Evolutionary conservation across 2,113 vertebrate species (phyloP), one percentile per base, ranked within the genome.

Genomic region (Heptranchias perlo): DNA sequence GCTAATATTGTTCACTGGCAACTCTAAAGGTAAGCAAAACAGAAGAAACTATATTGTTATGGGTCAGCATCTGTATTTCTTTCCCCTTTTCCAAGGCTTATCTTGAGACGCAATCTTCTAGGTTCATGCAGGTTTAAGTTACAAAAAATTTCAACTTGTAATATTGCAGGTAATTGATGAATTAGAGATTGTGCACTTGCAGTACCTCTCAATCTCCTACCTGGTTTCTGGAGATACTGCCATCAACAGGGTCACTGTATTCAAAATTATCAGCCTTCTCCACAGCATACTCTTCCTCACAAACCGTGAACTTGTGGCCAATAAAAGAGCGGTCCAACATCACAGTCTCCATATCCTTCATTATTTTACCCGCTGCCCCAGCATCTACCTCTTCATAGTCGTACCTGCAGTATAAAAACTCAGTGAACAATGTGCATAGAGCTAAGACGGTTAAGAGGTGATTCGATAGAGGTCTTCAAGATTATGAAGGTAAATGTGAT

Each of bases 361-460:
- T 99, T 99, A 99, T 99, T 96, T 98, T 99, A 97, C 97, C 98
- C 35, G 99, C 99, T 1, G 98, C 98, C 0, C 99, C 99, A 0
- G 99, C 98, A 92, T 99, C 99, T 28, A 99, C 99, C 97, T 99
- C 99, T 96, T 99, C 99, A 0, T 99, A 99, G 97, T 99, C 99
- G 0, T 99, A 99, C 96, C 99, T 99, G 96, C 94, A 96, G 96
- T 73, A 96, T 95, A 96, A 54, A 91, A 76, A 4, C 96, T 95
- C 0, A 44, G 6, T 65, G 82, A 92, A 62, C n/a, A 25, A 62
- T 62, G 11, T 93, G 16, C 4, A 62, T 62, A 35, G 14, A 93
- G 89, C 52, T 31, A 58, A n/a, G 39, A 82, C 6, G 78, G 2
- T n/a, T 16, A 54, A 61, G 54, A 89, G 11, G 13, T 35, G 49